phyloP scores from a whole-genome alignment of 2,113 vertebrate genomes.

The Galeopterus variegatus region DNA sequence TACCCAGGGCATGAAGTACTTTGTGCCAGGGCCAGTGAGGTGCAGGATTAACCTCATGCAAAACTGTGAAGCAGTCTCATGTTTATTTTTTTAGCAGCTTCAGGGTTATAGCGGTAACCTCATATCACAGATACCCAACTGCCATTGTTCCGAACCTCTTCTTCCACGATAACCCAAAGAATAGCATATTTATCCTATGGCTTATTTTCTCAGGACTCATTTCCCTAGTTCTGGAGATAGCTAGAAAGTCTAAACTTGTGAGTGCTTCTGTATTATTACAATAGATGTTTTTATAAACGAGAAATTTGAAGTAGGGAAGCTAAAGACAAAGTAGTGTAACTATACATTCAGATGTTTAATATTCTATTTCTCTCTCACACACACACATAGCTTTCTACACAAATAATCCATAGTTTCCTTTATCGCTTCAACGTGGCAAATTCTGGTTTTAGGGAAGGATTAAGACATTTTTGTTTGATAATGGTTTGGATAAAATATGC shows the following conservation, averaged over 20 bases:
- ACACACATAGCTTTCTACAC: not conserved
- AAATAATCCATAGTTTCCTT: not conserved
- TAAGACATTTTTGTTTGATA: not conserved
- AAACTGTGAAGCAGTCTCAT: not conserved
- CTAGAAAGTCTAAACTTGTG: not conserved
- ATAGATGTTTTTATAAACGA: not conserved
- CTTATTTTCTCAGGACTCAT: not conserved
- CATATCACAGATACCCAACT: not conserved
- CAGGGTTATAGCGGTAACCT: not conserved
- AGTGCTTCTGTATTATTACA: not conserved
- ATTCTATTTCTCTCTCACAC: not conserved
- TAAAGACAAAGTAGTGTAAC: not conserved
- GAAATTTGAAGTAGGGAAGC: not conserved
- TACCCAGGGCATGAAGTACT: not conserved
- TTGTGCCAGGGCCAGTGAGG: not conserved
- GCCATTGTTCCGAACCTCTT: not conserved
- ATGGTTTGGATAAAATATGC: slow-evolving; percentile 27
- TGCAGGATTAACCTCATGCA: not conserved
- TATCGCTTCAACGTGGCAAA: not conserved
- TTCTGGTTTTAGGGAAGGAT: not conserved
- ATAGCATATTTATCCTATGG: not conserved
- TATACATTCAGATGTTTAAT: not conserved
- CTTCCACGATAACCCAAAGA: not conserved
- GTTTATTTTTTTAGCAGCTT: not conserved
- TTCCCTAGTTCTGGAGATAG: not conserved